These are phyloP conservation scores for Pocota personata DNA, from an alignment of 2,888 invertebrate species.

Conservation along the genomic window DNA sequence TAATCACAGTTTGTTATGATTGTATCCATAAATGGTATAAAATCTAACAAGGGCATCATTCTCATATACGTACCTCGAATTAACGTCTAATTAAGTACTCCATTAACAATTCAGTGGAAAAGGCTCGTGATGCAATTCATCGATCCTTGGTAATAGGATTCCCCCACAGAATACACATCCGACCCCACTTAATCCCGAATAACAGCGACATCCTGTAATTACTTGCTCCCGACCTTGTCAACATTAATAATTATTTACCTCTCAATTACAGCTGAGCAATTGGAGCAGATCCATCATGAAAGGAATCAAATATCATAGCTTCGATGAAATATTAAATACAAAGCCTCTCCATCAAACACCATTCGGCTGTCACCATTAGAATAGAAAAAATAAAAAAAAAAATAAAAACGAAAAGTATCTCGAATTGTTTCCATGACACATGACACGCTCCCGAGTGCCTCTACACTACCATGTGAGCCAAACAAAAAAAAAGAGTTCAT, in stretches of 20 bases:
- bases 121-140: background rate
- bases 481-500: background rate
- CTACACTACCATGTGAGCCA: background rate
- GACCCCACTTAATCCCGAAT: background rate
- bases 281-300: background rate
- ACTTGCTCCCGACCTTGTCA: conserved; percentile 17
- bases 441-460: conserved; percentile 16
- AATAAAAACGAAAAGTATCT: background rate
- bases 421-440: conserved; percentile 29
- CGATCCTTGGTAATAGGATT: background rate
- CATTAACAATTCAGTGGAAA: conserved; percentile 3
- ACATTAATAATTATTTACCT: conserved; percentile 14
- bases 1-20: background rate
- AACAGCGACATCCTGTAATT: conserved; percentile 22
- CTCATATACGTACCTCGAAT: background rate
- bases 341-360: background rate
- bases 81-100: background rate
- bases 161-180: background rate
- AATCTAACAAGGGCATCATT: background rate
- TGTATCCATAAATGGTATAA: too few relatives aligned
- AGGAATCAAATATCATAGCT: conserved; percentile 7
- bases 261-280: conserved; percentile 10
- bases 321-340: conserved; percentile 1
- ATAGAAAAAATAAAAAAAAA: background rate
- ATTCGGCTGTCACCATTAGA: background rate